A percentile compares a stretch with the other conserved stretches of the same genome.
These are phyloP conservation scores for Eudemis profundana DNA, from an alignment of 2,888 invertebrate genomes.

Conservation along the genomic window DNA sequence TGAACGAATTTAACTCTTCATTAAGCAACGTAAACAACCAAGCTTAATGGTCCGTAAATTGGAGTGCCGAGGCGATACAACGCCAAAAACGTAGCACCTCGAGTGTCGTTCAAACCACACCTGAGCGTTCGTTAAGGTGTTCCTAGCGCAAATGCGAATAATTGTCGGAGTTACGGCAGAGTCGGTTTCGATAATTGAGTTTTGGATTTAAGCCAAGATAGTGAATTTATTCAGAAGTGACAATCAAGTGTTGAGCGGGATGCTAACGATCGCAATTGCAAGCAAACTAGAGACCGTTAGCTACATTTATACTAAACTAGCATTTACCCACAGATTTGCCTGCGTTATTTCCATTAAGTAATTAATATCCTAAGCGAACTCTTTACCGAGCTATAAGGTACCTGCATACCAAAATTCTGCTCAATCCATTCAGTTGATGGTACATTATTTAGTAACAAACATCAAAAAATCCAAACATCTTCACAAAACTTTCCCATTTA, in stretches of 20 bases:
- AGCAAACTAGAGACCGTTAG: not conserved
- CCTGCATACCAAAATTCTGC: too few species aligned
- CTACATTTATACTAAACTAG: not conserved
- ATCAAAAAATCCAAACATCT: too few species aligned
- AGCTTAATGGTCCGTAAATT: constrained; percentile 39
- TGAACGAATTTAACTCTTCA: constrained; percentile 30
- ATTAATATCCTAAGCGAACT: too few species aligned
- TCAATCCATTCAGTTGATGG: too few species aligned
- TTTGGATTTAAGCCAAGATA: constrained; percentile 42
- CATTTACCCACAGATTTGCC: too few species aligned
- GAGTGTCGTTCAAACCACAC: constrained; percentile 44
- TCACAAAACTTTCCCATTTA: too few species aligned
- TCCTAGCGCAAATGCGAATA: constrained; percentile 45
- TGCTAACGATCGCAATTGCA: constrained; percentile 23
- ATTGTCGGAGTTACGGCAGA: constrained; percentile 44
- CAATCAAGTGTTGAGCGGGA: constrained; percentile 10
- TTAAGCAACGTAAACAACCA: constrained; percentile 37
- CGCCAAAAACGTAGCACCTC: constrained; percentile 43
- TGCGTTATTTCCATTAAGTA: too few species aligned
- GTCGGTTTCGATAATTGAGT: constrained; percentile 44
- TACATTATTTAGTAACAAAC: too few species aligned
- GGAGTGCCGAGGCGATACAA: constrained; percentile 40
- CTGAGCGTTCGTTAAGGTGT: constrained; percentile 46
- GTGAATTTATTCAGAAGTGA: constrained; percentile 37
- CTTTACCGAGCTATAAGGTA: too few species aligned